phyloP scores from a whole-genome alignment of 35 echinoderm and acorn worm species.

The Apostichopus californicus region DNA sequence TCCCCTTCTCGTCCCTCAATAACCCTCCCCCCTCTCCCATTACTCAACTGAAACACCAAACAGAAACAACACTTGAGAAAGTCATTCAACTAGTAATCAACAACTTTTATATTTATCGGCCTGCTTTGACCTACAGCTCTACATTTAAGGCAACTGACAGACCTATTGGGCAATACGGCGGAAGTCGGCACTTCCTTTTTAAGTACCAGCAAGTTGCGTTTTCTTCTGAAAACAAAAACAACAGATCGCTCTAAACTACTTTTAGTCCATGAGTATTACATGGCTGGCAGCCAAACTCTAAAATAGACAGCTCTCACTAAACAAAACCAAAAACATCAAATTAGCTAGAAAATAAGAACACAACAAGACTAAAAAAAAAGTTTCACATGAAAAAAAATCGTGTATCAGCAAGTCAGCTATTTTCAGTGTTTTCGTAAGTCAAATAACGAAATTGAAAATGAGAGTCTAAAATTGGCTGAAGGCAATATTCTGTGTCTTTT shows the following conservation, averaged over 20 bases:
- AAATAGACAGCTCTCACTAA: neutral
- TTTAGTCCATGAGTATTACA: neutral
- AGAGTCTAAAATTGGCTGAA: too few species aligned
- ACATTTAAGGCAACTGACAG: neutral
- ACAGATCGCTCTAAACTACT: neutral
- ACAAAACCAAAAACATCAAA: neutral
- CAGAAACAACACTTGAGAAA: neutral
- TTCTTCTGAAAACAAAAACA: neutral
- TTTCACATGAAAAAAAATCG: neutral
- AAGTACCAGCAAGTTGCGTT: neutral
- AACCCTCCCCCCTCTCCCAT: too few species aligned
- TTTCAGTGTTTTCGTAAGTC: too few species aligned
- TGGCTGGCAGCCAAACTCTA: neutral
- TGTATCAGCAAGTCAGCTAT: neutral
- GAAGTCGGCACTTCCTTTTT: neutral
- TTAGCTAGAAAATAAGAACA: too few species aligned
- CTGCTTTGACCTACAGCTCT: neutral
- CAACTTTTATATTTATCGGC: neutral
- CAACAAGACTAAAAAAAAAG: neutral
- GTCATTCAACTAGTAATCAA: neutral
- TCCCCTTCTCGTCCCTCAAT: too few species aligned
- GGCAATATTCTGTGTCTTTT: too few species aligned
- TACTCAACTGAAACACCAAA: neutral
- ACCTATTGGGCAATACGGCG: neutral
- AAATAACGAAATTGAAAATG: too few species aligned